phyloP scores from a whole-genome alignment of 2,113 vertebrate genomes.

The Ptilorrhoa leucosticta region DNA sequence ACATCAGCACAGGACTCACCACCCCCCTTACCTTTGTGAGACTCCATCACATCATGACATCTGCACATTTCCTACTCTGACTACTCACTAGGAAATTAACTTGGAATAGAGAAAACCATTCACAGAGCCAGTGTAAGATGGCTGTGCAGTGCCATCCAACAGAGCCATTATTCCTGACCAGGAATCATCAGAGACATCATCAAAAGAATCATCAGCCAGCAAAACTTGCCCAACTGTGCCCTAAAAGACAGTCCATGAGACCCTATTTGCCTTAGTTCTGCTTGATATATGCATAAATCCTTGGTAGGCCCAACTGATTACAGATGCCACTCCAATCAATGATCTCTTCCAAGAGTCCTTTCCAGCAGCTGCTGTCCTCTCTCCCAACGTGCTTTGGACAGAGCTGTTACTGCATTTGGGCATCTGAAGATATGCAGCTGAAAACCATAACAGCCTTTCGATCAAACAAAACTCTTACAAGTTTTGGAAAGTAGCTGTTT shows the following conservation, averaged over 20 bases:
- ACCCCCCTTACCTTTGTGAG: background rate
- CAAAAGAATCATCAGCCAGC: background rate
- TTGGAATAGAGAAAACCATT: background rate
- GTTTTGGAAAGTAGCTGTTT: background rate
- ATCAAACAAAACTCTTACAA: background rate
- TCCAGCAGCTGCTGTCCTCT: background rate
- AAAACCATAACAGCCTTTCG: background rate
- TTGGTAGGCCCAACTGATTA: background rate
- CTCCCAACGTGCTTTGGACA: background rate
- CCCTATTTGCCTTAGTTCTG: background rate
- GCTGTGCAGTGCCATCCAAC: background rate
- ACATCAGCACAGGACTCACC: background rate
- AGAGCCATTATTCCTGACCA: background rate
- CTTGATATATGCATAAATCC: background rate
- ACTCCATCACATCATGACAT: background rate
- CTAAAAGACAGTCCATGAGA: background rate
- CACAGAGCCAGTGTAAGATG: rapidly evolving
- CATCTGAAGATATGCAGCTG: background rate
- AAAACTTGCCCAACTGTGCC: background rate
- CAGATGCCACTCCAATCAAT: background rate
- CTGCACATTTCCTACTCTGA: background rate
- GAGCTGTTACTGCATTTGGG: background rate
- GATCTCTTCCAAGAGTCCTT: background rate
- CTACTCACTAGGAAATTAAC: background rate
- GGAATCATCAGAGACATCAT: background rate